Evolutionary conservation across 1,140 invertebrate genomes (phyloP), one percentile per base, ranked within the genome.

Genomic region (Bombus picipes): DNA sequence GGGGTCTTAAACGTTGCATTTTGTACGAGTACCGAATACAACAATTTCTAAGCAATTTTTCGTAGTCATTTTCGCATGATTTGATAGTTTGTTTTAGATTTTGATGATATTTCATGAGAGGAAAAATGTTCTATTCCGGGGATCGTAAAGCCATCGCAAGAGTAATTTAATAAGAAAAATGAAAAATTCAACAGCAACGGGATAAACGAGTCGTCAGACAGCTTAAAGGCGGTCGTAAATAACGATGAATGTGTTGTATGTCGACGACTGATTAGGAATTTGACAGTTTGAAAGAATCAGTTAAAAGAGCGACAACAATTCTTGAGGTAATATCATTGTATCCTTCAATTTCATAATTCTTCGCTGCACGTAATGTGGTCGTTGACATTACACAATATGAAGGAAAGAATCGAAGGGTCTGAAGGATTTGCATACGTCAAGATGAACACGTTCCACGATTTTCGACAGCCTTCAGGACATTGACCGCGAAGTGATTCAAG

Each of bases 401-500:
- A 25, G 39, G 10, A 3, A 2, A 6, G 47, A 53, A 8, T 53
- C 5, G 6, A 53, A 53, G 18, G 72, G 25, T 25, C 10, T 8
- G 18, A 15, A 37, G 39, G 59, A 18, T 18, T 76, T 18, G 37
- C 59, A 12, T 41, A 10, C 32, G 37, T 59, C 34, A 15, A 32
- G 25, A 41, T 57, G 43, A 18, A 37, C 32, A 57, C 47, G 39
- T 76, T n/a, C 25, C 12, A 15, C 32, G 62, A 72, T 83, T 88
- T 65, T 77, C 43, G 84, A 57, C 68, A 62, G 59, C n/a, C 28
- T 2, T 9, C 71, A 65, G 89, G 83, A 68, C 88, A 43, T 88
- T 89, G 86, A 90, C 89, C 86, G 71, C 59, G 22, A 18, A 15
- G 57, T 34, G 76, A 90, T 83, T 66, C 39, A 80, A 47, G 71